A percentile compares a stretch with the other conserved stretches of the same genome.
Evolutionary conservation across 1,140 invertebrate genomes (phyloP).

Genomic region (Planococcus citri): DNA sequence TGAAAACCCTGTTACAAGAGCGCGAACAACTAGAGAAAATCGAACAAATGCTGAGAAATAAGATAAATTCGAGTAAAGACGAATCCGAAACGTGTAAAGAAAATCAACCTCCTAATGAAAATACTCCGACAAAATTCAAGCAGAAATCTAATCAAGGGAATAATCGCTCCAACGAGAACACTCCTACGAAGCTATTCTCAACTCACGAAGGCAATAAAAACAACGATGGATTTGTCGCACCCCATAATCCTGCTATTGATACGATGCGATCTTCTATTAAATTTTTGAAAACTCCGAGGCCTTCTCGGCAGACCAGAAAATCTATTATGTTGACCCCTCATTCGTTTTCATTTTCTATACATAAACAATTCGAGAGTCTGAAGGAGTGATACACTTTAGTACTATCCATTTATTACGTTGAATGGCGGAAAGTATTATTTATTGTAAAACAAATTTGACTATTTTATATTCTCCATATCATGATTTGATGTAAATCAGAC

Average conservation of each 20-base stretch:
- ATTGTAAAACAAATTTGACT: no score
- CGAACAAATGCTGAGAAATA: neutral
- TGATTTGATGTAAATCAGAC: no score
- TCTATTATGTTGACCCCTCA: slow-evolving; percentile 1
- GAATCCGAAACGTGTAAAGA: neutral
- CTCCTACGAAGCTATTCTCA: neutral
- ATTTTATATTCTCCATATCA: no score
- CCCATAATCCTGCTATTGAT: neutral
- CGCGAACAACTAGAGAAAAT: neutral
- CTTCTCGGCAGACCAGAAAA: neutral
- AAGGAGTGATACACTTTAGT: neutral
- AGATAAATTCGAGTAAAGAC: neutral
- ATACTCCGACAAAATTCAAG: neutral
- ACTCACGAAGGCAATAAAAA: neutral
- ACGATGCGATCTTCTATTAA: neutral
- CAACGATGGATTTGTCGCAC: neutral
- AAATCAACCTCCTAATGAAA: neutral
- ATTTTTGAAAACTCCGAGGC: neutral
- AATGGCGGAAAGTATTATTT: no score
- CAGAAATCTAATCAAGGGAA: neutral
- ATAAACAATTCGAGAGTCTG: neutral
- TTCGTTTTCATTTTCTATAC: neutral
- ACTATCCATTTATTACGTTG: no score
- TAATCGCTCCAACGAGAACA: neutral
- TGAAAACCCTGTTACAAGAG: neutral